Percentiles rank a stretch among this genome's conserved stretches.
Evolutionary conservation across 1,140 invertebrate species (phyloP).

Genomic region (Notospermus geniculatus): DNA sequence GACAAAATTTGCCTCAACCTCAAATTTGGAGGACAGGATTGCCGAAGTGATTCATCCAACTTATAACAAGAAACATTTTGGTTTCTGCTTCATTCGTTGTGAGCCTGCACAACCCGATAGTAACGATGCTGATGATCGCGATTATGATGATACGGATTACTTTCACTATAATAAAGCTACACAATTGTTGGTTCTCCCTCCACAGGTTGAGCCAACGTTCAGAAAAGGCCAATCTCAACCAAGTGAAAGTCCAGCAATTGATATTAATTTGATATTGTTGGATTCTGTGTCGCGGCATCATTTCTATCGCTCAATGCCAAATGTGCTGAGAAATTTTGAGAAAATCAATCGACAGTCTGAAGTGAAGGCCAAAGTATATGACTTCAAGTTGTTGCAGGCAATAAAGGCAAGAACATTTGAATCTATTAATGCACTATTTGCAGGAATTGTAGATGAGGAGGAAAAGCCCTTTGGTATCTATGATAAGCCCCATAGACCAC

Average conservation of each 20-base stretch:
- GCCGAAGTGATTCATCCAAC: background rate
- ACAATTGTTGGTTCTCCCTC: constrained; percentile 34
- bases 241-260: constrained; percentile 21
- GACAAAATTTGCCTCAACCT: background rate
- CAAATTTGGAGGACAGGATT: background rate
- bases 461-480: constrained; percentile 41
- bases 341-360: constrained; percentile 10
- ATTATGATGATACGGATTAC: background rate
- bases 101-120: background rate
- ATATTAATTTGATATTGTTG: constrained; percentile 47
- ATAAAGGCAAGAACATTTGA: constrained; percentile 50
- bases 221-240: background rate
- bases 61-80: background rate
- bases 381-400: constrained; percentile 46
- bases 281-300: constrained; percentile 50
- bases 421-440: constrained; percentile 30
- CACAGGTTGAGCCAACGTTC: background rate
- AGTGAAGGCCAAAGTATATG: constrained; percentile 27
- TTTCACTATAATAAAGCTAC: background rate
- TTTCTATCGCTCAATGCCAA: constrained; percentile 47
- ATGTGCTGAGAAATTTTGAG: constrained; percentile 31
- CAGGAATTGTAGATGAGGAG: constrained; percentile 28
- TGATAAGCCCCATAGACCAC: constrained; percentile 34
- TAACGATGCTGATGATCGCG: background rate
- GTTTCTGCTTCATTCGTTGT: constrained; percentile 3